Evolutionary conservation across 2,113 vertebrate genomes (phyloP), one percentile per base, ranked within the genome.

Genomic region (Cisticola juncidis): DNA sequence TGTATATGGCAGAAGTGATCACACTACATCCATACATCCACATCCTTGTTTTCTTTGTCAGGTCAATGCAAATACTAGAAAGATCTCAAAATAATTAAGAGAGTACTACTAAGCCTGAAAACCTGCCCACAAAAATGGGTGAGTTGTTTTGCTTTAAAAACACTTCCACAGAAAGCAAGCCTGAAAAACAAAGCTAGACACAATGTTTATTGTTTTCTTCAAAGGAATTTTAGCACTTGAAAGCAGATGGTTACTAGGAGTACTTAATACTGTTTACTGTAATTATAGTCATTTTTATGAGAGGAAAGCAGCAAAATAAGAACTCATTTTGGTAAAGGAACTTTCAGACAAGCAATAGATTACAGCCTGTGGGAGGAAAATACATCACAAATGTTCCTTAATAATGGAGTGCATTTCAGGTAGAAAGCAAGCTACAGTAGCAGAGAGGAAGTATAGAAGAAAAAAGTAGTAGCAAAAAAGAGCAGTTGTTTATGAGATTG

Each of bases 381-480:
- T 22, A 24, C 4, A 42, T 48, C n/a, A 57, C 4, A 70, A n/a
- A 81, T 58, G 11, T 53, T 88, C 22, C 25, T 74, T 89, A 36
- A 77, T 58, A 58, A 50, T 35, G 9, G 72, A 47, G 5, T 42
- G 35, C 2, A 26, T 65, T 73, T 73, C 31, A 48, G 28, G 19
- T 66, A 48, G 26, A 83, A 77, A 57, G 23, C 16, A 73, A 87
- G 26, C 1, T 26, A 36, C 11, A 60, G 9, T 3, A 36, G 9
- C 3, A 1, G 4, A 36, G 6, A 53, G 7, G 3, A 86, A 51
- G 6, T 15, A 21, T 1, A 68, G 12, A 47, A 33, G 12, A 24
- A 62, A 81, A 10, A 62, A 14, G 31, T 8, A 35, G 6, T 19
- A 47, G 36, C 6, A 51, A 26, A 73, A 5, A 6, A 81, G 56